These are phyloP conservation scores for Leucoma salicis DNA, from an alignment of 2,888 invertebrate genomes.

Conservation along the genomic window DNA sequence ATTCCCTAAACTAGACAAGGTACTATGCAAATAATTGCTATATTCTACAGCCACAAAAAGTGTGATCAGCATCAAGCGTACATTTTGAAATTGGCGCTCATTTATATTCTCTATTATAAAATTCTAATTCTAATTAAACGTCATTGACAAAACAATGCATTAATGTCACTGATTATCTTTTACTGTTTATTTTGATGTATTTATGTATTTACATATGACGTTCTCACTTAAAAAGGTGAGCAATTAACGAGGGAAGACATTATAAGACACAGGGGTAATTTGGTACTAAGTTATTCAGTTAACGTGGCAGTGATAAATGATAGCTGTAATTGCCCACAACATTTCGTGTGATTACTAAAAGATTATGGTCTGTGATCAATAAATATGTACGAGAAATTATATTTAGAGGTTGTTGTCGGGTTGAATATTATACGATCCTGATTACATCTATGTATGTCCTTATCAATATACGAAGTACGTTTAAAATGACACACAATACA, in stretches of 20 bases:
- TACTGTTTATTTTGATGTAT: constrained; percentile 2
- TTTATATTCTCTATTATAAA: too few species aligned
- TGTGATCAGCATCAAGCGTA: too few species aligned
- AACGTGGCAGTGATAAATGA: constrained; percentile 27
- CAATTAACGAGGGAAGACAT: constrained; percentile 6
- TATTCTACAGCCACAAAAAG: too few species aligned
- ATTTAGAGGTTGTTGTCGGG: not conserved
- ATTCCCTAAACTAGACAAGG: too few species aligned
- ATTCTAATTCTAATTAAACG: too few species aligned
- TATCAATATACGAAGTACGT: too few species aligned
- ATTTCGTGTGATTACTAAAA: constrained; percentile 18
- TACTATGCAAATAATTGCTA: too few species aligned
- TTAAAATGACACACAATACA: too few species aligned
- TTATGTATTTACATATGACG: constrained; percentile 18
- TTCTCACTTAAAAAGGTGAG: constrained; percentile 10
- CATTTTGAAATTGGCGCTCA: too few species aligned
- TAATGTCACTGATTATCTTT: constrained; percentile 1
- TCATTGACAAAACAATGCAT: constrained; percentile 1
- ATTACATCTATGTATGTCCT: too few species aligned
- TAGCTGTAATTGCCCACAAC: constrained; percentile 19
- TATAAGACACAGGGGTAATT: constrained; percentile 13
- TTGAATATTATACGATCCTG: not conserved
- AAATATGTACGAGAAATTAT: not conserved
- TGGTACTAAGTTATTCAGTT: constrained; percentile 22
- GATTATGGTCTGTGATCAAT: too few species aligned